Evolutionary conservation across 2,113 vertebrate genomes (phyloP).

Genomic region (Polypterus senegalus): DNA sequence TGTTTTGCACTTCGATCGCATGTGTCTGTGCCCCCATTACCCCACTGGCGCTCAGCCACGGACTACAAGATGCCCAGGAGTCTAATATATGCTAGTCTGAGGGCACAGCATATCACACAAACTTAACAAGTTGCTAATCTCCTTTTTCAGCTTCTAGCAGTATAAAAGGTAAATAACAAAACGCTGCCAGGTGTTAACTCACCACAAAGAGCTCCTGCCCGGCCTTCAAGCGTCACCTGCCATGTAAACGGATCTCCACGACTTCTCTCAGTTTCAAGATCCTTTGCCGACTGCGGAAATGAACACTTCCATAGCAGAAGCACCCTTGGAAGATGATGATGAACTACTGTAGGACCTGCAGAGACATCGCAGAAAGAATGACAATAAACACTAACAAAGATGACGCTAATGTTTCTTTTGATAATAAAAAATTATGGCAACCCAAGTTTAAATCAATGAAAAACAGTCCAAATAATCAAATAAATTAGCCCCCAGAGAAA

Average conservation of each 20-base stretch:
- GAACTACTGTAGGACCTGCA: constrained; percentile 71
- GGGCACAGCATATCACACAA: not conserved
- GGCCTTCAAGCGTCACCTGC: constrained; percentile 83
- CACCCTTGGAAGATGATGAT: constrained; percentile 62
- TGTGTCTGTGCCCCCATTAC: no score
- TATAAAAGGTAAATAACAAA: no score
- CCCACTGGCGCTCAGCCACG: no score
- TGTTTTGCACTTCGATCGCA: no score
- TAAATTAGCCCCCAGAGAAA: no score
- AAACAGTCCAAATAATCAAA: no score
- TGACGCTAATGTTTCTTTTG: no score
- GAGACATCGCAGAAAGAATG: not conserved
- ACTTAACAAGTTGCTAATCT: constrained; percentile 12
- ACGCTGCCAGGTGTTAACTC: constrained; percentile 23
- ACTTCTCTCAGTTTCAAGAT: constrained; percentile 72
- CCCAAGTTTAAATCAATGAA: no score
- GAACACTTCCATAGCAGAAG: constrained; percentile 76
- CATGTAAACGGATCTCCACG: constrained; percentile 87
- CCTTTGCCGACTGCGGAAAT: constrained; percentile 71
- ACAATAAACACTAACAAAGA: constrained; percentile 9
- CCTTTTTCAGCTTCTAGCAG: no score
- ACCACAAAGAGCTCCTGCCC: constrained; percentile 84
- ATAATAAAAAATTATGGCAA: no score
- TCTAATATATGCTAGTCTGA: no score
- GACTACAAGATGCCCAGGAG: no score